Conservation (phyloP, 2,888 invertebrate species). For the Ophioninae sp. region DNA sequence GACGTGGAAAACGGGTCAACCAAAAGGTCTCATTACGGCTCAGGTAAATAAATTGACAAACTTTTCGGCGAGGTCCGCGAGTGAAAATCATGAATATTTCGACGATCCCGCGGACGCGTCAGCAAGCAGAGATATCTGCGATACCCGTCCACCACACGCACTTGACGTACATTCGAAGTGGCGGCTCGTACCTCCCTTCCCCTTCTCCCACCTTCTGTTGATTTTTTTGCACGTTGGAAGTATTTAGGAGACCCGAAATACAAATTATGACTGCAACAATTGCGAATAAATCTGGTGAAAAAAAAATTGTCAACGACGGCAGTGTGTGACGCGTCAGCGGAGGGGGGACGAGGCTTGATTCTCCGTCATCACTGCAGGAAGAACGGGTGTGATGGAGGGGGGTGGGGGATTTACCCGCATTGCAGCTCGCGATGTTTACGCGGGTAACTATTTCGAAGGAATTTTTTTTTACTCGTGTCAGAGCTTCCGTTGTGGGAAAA, state of each 20-base stretch:
- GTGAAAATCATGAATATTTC: background rate
- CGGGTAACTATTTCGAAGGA: constrained; percentile 31
- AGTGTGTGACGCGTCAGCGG: background rate
- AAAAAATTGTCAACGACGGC: background rate
- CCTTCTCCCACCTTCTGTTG: background rate
- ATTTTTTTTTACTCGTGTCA: constrained; percentile 4
- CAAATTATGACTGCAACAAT: background rate
- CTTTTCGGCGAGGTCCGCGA: background rate
- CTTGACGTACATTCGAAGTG: background rate
- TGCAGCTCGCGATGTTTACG: constrained; percentile 48
- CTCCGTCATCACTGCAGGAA: constrained; percentile 31
- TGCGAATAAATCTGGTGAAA: background rate
- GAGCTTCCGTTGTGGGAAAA: background rate
- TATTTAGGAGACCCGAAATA: background rate
- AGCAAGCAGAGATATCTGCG: constrained; percentile 9
- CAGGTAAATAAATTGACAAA: constrained; percentile 84
- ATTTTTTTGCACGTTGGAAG: background rate
- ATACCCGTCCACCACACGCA: background rate
- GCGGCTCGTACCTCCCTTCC: background rate
- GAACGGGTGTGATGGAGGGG: background rate
- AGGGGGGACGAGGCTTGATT: constrained; percentile 7
- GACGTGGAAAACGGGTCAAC: constrained; percentile 94
- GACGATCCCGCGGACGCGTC: constrained; percentile 2
- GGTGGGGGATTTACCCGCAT: constrained; percentile 39
- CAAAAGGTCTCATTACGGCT: constrained; percentile 94